Evolutionary conservation across 2,113 vertebrate species (phyloP).

Genomic region (Petrocephalus zakoni): DNA sequence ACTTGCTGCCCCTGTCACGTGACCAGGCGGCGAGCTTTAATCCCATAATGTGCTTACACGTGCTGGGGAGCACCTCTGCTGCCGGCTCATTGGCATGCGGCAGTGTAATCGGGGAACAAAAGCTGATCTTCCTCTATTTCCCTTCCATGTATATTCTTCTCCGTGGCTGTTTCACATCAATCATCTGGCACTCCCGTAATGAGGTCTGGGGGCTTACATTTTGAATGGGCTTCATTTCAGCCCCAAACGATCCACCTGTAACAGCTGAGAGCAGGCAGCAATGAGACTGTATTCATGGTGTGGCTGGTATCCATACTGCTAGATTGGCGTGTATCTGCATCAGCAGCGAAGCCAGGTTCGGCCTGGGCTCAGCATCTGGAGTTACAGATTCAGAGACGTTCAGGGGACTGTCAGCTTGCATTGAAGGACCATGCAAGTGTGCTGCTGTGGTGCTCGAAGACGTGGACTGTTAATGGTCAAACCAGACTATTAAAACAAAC

Average conservation of each 20-base stretch:
- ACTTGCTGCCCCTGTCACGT: slow-evolving; percentile 29
- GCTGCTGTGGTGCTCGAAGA: neutral
- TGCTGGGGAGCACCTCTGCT: neutral
- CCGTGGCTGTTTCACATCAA: slow-evolving; percentile 36
- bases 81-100: neutral
- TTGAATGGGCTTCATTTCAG: slow-evolving; percentile 27
- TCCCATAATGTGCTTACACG: slow-evolving; percentile 22
- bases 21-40: slow-evolving; percentile 20
- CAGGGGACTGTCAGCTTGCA: slow-evolving; percentile 42
- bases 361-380: neutral
- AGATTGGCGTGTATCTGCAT: neutral
- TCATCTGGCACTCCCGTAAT: slow-evolving; percentile 25
- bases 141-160: slow-evolving; percentile 38
- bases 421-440: neutral
- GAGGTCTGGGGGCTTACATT: slow-evolving; percentile 20
- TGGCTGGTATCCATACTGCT: neutral
- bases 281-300: neutral
- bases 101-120: neutral
- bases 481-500: too few species aligned
- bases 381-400: neutral
- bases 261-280: slow-evolving; percentile 26
- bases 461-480: neutral
- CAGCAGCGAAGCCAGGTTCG: neutral
- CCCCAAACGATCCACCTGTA: slow-evolving; percentile 36
- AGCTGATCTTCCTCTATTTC: neutral